A percentile compares a stretch with the other conserved stretches of the same genome.
Evolutionary conservation across 2,797 vertebrate genomes (phyloP).

Genomic region (Heteromormyrus szaboi): DNA sequence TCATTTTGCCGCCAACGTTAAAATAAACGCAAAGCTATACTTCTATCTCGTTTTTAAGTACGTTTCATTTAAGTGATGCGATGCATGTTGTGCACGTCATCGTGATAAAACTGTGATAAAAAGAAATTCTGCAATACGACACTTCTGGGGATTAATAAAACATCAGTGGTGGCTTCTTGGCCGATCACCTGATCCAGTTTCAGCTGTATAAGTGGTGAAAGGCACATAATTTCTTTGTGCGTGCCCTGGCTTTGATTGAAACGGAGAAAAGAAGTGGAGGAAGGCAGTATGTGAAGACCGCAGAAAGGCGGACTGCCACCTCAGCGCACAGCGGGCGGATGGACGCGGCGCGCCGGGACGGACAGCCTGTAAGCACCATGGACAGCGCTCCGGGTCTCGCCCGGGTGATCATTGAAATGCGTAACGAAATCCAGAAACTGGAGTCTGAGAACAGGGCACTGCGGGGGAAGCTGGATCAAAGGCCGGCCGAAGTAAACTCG

Average conservation of each 20-base stretch:
- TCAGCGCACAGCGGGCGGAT: conserved; percentile 29
- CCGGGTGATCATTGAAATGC: conserved; percentile 76
- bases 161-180: conserved; percentile 50
- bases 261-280: conserved; percentile 23
- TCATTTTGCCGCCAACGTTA: conserved; percentile 17
- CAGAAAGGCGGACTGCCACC: not conserved
- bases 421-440: conserved; percentile 72
- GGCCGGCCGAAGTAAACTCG: not conserved
- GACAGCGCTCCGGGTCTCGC: conserved; percentile 67
- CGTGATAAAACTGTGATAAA: not conserved
- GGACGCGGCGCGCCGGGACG: conserved; percentile 25
- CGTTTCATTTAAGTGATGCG: not conserved
- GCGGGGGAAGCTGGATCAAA: conserved; percentile 49
- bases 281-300: conserved; percentile 47
- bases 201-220: conserved; percentile 67
- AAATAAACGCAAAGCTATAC: not conserved
- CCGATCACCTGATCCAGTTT: conserved; percentile 53
- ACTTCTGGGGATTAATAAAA: conserved; percentile 61
- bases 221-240: conserved; percentile 62
- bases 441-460: conserved; percentile 77
- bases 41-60: not conserved
- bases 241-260: conserved; percentile 66
- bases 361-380: conserved; percentile 54
- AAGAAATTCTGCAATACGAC: conserved; percentile 56
- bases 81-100: conserved; percentile 39